These are phyloP conservation scores for Oreochromis mossambicus DNA, from an alignment of 2,797 vertebrate species.

Conservation along the genomic window DNA sequence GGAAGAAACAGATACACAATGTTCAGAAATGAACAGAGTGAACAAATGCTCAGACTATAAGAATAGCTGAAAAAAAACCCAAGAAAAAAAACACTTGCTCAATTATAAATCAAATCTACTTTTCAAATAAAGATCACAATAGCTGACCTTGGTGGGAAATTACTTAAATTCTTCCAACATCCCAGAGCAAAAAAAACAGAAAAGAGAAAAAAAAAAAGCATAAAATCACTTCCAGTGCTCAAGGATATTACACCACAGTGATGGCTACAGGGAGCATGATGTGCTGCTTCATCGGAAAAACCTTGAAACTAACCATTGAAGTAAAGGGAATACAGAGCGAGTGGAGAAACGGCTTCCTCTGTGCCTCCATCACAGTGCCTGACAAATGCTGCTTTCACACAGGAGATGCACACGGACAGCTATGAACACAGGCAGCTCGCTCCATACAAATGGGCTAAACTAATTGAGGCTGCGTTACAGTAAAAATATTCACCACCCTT, in stretches of 20 bases:
- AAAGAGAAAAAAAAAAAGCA: background rate
- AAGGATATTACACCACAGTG: slow-evolving; percentile 15
- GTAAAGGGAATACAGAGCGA: slow-evolving; percentile 6
- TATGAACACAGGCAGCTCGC: background rate
- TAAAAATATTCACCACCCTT: slow-evolving; percentile 3
- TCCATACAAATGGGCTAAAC: background rate
- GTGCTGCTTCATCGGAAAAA: background rate
- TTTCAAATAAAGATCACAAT: slow-evolving; percentile 22
- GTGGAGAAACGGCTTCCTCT: background rate
- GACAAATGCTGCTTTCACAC: background rate
- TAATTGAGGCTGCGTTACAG: slow-evolving; percentile 17
- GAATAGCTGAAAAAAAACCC: background rate
- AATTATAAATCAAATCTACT: slow-evolving; percentile 9
- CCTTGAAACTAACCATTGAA: slow-evolving; percentile 23
- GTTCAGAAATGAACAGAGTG: background rate
- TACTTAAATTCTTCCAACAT: slow-evolving; percentile 4
- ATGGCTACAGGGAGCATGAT: background rate
- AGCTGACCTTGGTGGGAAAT: slow-evolving; percentile 30
- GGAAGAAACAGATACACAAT: background rate
- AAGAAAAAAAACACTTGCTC: background rate
- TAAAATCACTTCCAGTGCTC: slow-evolving; percentile 29
- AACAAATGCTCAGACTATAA: background rate
- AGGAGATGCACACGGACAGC: background rate
- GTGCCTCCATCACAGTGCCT: background rate
- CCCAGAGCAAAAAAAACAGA: background rate